phyloP scores from a whole-genome alignment of 2,797 vertebrate species.

The Rhyacichthys aspro region DNA sequence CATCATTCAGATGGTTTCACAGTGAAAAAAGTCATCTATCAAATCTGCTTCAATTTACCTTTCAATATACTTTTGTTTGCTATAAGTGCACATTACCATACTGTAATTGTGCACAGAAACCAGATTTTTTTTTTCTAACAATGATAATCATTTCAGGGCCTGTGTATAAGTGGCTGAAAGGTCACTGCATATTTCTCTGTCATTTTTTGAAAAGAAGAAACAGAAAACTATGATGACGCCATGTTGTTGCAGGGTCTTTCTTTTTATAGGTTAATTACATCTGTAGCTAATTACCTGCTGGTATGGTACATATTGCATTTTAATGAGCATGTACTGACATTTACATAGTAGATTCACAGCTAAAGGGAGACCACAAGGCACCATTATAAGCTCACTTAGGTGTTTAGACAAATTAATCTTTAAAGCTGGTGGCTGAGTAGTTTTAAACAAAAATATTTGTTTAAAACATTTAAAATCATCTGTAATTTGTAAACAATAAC shows the following conservation, averaged over 20 bases:
- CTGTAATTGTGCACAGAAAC: not conserved
- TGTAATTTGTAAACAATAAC: slow-evolving; percentile 23
- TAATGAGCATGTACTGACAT: slow-evolving; percentile 1
- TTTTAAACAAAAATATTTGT: no score
- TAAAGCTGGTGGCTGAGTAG: not conserved
- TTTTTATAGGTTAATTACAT: slow-evolving; percentile 6
- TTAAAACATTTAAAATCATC: not conserved
- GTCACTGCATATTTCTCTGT: slow-evolving; percentile 2
- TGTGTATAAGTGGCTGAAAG: not conserved
- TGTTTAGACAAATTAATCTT: not conserved
- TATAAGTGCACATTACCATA: not conserved
- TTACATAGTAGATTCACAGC: not conserved
- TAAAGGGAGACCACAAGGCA: not conserved
- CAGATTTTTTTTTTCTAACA: not conserved
- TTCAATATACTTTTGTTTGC: no score
- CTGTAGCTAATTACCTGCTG: not conserved
- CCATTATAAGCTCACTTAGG: no score
- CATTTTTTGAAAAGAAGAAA: slow-evolving; percentile 8
- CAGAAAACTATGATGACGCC: not conserved
- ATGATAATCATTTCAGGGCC: not conserved
- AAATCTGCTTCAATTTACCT: not conserved
- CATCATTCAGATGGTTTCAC: not conserved
- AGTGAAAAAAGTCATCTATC: not conserved
- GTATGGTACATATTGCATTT: not conserved
- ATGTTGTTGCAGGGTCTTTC: not conserved